Conservation (phyloP, 1,140 invertebrate species). For the Calycopis cecrops region DNA sequence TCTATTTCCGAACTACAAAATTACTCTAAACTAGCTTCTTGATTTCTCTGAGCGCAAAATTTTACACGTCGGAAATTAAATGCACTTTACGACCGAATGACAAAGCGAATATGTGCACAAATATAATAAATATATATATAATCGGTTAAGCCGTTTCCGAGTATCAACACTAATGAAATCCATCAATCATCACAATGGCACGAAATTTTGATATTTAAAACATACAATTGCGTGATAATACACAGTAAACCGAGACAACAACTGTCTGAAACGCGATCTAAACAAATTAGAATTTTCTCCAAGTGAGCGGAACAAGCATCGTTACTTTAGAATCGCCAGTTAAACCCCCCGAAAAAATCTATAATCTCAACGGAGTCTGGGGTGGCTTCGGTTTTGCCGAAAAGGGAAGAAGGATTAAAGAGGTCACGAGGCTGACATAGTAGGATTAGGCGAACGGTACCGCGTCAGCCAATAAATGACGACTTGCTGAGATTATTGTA, state of each 20-base stretch:
- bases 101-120: no score
- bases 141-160: no score
- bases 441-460: conserved; percentile 50
- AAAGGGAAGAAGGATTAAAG: conserved; percentile 63
- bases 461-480: conserved; percentile 60
- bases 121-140: no score
- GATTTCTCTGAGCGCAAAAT: no score
- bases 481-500: conserved; percentile 23
- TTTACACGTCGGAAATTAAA: no score
- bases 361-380: conserved; percentile 46
- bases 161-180: no score
- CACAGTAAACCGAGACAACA: background rate
- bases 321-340: conserved; percentile 32
- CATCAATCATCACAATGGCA: no score
- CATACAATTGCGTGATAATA: background rate
- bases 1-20: no score
- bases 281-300: conserved; percentile 10
- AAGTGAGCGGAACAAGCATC: conserved; percentile 16
- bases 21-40: no score
- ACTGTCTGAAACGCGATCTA: background rate
- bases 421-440: conserved; percentile 62
- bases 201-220: no score
- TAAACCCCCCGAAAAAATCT: conserved; percentile 39
- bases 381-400: conserved; percentile 37
- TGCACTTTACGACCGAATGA: no score